These are phyloP conservation scores for Chrysochloris asiatica DNA, from an alignment of 2,113 vertebrate species.

Conservation along the genomic window DNA sequence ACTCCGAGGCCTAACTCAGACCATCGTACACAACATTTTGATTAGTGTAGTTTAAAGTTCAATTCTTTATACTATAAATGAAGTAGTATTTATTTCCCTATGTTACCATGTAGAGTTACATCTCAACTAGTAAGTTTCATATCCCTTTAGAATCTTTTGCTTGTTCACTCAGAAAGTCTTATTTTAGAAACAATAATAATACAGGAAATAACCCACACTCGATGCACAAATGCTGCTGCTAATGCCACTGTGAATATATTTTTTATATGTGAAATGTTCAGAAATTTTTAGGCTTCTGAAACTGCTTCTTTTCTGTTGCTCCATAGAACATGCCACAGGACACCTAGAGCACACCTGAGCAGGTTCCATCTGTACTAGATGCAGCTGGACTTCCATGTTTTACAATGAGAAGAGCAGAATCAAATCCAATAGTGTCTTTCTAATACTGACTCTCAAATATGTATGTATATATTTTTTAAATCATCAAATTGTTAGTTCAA, in stretches of 20 bases:
- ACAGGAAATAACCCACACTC: not conserved
- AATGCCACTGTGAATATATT: not conserved
- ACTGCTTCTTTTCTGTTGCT: not conserved
- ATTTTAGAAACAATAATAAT: not conserved
- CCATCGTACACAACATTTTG: not conserved
- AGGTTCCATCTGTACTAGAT: not conserved
- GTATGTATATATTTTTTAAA: not conserved
- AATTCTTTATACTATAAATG: not conserved
- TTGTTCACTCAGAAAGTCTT: not conserved
- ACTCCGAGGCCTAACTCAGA: not conserved
- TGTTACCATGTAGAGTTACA: not conserved
- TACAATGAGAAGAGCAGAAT: not conserved
- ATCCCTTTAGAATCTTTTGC: not conserved
- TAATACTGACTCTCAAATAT: not conserved
- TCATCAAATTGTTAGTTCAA: not conserved
- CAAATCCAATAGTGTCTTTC: not conserved
- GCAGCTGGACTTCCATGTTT: not conserved
- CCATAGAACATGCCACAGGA: not conserved
- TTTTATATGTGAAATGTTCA: not conserved
- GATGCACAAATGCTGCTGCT: not conserved
- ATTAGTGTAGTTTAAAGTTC: not conserved
- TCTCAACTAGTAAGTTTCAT: constrained; percentile 27
- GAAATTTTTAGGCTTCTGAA: not conserved
- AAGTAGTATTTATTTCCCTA: not conserved
- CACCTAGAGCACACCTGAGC: not conserved